Conservation (phyloP, 2,797 vertebrate species). For the Anableps anableps region DNA sequence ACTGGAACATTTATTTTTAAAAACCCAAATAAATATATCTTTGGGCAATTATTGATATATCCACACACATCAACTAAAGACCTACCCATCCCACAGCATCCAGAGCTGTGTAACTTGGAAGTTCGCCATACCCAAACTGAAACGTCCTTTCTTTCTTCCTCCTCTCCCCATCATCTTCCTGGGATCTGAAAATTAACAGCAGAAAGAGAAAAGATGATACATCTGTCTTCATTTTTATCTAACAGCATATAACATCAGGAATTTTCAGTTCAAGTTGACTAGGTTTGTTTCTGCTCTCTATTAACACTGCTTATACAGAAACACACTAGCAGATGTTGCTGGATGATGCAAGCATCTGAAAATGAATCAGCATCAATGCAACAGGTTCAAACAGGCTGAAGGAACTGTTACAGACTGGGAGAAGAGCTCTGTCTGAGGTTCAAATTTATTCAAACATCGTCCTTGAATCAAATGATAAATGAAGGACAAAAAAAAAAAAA, state of each 20-base stretch:
- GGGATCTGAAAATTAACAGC: slow-evolving; percentile 61
- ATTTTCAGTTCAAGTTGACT: slow-evolving; percentile 1
- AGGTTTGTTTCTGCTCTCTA: slow-evolving; percentile 19
- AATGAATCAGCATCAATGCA: slow-evolving; percentile 20
- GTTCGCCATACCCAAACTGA: slow-evolving; percentile 73
- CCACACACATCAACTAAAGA: slow-evolving; percentile 1
- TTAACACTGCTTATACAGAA: background rate
- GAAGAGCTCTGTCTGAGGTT: slow-evolving; percentile 8
- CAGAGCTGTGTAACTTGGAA: slow-evolving; percentile 81
- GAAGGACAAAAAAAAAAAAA: slow-evolving; percentile 26
- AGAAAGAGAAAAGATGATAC: background rate
- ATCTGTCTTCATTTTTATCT: slow-evolving; percentile 3
- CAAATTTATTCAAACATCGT: slow-evolving; percentile 17
- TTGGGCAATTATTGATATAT: slow-evolving; percentile 12
- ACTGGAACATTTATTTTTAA: background rate
- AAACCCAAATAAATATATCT: background rate
- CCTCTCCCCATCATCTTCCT: slow-evolving; percentile 73
- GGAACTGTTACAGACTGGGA: slow-evolving; percentile 4
- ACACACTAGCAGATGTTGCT: slow-evolving; percentile 19
- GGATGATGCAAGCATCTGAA: slow-evolving; percentile 66
- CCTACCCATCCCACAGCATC: slow-evolving; percentile 90
- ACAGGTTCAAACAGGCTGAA: slow-evolving; percentile 34
- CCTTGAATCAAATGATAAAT: slow-evolving; percentile 24
- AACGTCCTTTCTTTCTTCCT: slow-evolving; percentile 78
- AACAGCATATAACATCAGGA: slow-evolving; percentile 2